Conservation (phyloP, 2,113 vertebrate genomes). For the Sminthopsis crassicaudata region DNA sequence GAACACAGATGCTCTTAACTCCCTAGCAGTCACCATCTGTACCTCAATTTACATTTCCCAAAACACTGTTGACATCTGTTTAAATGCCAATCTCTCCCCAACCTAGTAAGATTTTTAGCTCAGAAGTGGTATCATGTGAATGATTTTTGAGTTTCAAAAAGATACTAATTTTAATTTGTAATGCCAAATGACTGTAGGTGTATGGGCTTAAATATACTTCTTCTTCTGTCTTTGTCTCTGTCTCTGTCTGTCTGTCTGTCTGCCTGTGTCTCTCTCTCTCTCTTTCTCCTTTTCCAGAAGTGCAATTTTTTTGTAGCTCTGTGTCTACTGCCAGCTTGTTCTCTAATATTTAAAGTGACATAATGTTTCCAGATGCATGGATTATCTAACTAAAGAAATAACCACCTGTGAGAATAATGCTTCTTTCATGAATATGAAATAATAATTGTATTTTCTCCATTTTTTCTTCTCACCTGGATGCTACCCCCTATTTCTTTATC, state of each 20-base stretch:
- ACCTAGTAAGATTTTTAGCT: slow-evolving; percentile 71
- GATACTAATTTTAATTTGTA: slow-evolving; percentile 62
- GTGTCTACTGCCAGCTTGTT: background rate
- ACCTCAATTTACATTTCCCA: slow-evolving; percentile 81
- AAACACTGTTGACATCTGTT: slow-evolving; percentile 74
- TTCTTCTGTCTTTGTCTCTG: no score
- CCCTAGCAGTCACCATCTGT: slow-evolving; percentile 78
- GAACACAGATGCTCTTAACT: slow-evolving; percentile 82
- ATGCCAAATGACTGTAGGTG: slow-evolving; percentile 57
- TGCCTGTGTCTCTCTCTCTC: background rate
- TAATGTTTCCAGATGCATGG: slow-evolving; percentile 17
- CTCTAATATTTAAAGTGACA: slow-evolving; percentile 23
- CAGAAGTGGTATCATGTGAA: slow-evolving; percentile 64
- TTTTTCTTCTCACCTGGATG: slow-evolving; percentile 45
- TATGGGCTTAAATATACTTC: background rate
- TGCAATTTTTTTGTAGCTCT: background rate
- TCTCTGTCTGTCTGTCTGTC: background rate
- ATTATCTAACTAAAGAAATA: slow-evolving; percentile 40
- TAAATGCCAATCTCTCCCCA: slow-evolving; percentile 72
- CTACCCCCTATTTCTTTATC: background rate
- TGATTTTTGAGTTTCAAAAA: slow-evolving; percentile 74
- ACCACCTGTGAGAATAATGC: slow-evolving; percentile 40
- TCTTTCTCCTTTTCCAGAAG: background rate
- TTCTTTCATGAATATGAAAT: slow-evolving; percentile 57
- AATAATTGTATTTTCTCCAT: slow-evolving; percentile 75